A percentile compares a stretch with the other conserved stretches of the same genome.
Evolutionary conservation across 2,888 invertebrate species (phyloP).

Genomic region (Pherbina coryleti): DNA sequence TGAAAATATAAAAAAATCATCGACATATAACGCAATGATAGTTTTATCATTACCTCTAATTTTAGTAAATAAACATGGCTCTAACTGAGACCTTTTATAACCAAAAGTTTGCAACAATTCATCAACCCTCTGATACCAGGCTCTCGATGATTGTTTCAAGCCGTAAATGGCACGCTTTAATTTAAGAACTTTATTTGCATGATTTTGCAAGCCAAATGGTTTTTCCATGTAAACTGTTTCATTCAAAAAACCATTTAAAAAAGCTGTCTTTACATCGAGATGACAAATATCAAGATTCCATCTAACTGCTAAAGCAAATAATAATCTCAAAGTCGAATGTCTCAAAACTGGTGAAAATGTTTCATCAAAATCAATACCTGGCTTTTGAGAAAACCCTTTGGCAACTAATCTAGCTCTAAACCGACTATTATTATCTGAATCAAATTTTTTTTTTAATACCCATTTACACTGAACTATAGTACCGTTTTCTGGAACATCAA

Average conservation of each 20-base stretch:
- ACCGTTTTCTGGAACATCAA: too few species aligned
- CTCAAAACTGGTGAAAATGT: neutral
- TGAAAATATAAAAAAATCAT: neutral
- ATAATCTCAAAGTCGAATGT: constrained; percentile 2
- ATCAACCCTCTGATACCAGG: neutral
- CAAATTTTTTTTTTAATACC: constrained; percentile 2
- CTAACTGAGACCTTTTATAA: too few species aligned
- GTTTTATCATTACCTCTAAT: neutral
- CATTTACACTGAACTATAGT: too few species aligned
- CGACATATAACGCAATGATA: too few species aligned
- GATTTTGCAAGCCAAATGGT: neutral
- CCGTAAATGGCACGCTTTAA: neutral
- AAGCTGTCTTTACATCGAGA: neutral
- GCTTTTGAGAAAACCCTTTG: neutral
- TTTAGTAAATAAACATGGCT: neutral
- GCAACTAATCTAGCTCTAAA: too few species aligned
- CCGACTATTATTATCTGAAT: neutral
- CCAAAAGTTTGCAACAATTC: too few species aligned
- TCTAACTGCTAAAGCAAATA: constrained; percentile 2
- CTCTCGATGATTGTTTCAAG: constrained; percentile 2
- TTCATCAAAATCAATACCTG: neutral
- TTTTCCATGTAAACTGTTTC: neutral
- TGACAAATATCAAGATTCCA: neutral
- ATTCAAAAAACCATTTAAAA: neutral
- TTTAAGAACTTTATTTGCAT: constrained; percentile 2